Base-by-base conservation (phyloP, 2,888 invertebrate genomes). In the Epistrophella euchroma region DNA sequence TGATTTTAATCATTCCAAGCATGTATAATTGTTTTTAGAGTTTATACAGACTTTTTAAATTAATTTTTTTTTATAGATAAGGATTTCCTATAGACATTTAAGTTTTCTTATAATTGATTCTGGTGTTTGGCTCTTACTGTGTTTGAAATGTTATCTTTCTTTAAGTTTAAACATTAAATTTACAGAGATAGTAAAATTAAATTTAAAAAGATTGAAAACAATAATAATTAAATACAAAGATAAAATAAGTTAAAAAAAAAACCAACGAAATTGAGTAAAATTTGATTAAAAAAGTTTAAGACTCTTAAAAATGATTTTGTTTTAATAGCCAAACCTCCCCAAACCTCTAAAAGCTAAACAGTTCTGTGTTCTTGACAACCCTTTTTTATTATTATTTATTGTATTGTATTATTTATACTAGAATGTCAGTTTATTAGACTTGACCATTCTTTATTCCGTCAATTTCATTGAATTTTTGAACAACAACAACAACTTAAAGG, bases 41-140 rank as follows among this genome's bases (percentile, higher is more conserved):
- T 28, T 52, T 9, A 15, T 52, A 28, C 25, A 52, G 15, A 52
- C 2, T 28, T 15, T 45, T 22, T 50, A 25, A 50, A 15, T 50
- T n/a, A 22, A 52, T 32, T 47, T 47, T 47, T 47, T 32, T 19
- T 52, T 52, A 37, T 35, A 40, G 37, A 60, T 62, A 58, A 17
- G 52, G 32, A 15, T 62, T 52, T 50, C 47, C 52, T 50, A n/a
- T n/a, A 62, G 52, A 74, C 17, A 37, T 43, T 60, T 35, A 73
- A 47, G 1, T 60, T 37, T 62, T 75, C 71, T 60, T 75, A 75
- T 74, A 74, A 86, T 58, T 86, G 81, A 77, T 82, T 77, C 70
- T 87, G 82, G 87, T 82, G 82, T 75, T 87, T 82, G 71, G 74
- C 83, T 87, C 78, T 83, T 87, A 78, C 83, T 76, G 79, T 83